Evolutionary conservation across 2,888 invertebrate species (phyloP).

Genomic region (Notocelia uddmanniana): DNA sequence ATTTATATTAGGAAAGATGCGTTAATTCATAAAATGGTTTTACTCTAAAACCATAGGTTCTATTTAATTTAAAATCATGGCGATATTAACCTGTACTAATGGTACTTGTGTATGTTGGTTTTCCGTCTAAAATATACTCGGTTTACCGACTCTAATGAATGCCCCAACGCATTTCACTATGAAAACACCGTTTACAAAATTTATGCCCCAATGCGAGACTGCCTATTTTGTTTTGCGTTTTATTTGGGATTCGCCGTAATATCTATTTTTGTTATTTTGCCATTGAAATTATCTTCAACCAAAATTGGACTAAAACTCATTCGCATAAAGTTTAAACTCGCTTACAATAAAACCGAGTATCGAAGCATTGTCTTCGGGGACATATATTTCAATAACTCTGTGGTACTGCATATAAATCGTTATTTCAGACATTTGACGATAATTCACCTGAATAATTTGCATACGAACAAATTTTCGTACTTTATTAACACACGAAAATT

Average conservation of each 20-base stretch:
- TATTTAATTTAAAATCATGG: too few relatives aligned
- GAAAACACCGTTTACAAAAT: slow-evolving; percentile 75
- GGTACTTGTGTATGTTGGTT: background rate
- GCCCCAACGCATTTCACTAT: slow-evolving; percentile 58
- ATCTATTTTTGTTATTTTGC: slow-evolving; percentile 72
- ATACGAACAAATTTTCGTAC: slow-evolving; percentile 62
- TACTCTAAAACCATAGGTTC: too few relatives aligned
- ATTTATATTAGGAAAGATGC: too few relatives aligned
- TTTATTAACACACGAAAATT: slow-evolving; percentile 60
- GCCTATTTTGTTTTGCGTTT: slow-evolving; percentile 74
- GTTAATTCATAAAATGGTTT: too few relatives aligned
- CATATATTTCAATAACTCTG: slow-evolving; percentile 83
- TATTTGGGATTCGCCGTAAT: slow-evolving; percentile 73
- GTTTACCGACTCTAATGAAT: slow-evolving; percentile 26
- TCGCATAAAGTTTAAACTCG: slow-evolving; percentile 61
- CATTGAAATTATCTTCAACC: slow-evolving; percentile 51
- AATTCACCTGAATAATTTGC: slow-evolving; percentile 76
- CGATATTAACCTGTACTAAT: too few relatives aligned
- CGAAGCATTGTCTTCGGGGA: slow-evolving; percentile 75
- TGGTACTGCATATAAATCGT: slow-evolving; percentile 78
- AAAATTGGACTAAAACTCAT: slow-evolving; percentile 58
- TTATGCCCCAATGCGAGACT: slow-evolving; percentile 75
- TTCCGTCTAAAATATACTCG: slow-evolving; percentile 18
- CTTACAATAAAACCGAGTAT: slow-evolving; percentile 54
- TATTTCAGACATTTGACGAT: slow-evolving; percentile 78